These are phyloP conservation scores for Serrognathus titanus DNA, from an alignment of 2,888 invertebrate genomes.

Conservation along the genomic window DNA sequence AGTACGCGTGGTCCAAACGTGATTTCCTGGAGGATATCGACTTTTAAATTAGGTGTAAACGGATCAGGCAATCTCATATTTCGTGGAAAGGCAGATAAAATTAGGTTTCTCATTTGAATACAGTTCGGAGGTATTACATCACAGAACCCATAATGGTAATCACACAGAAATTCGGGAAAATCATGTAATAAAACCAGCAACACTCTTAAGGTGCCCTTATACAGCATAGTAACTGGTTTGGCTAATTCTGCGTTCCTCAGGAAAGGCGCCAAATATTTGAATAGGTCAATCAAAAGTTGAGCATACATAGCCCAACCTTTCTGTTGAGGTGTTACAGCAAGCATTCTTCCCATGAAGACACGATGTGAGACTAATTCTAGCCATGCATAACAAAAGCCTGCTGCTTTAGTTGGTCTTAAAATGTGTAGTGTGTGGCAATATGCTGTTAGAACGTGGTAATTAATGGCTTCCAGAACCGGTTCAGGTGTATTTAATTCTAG, in stretches of 20 bases:
- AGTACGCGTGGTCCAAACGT: slow-evolving; percentile 83
- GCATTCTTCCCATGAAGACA: slow-evolving; percentile 89
- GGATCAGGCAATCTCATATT: slow-evolving; percentile 99
- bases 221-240: slow-evolving; percentile 88
- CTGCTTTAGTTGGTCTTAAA: slow-evolving; percentile 86
- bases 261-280: slow-evolving; percentile 96
- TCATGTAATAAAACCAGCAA: slow-evolving; percentile 94
- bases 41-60: slow-evolving; percentile 93
- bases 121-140: slow-evolving; percentile 99
- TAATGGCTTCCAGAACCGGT: slow-evolving; percentile 89
- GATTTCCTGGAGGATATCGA: slow-evolving; percentile 84
- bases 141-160: slow-evolving; percentile 98
- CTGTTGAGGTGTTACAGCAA: slow-evolving; percentile 87
- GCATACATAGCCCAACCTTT: slow-evolving; percentile 98
- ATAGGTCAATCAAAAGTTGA: slow-evolving; percentile 90
- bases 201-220: slow-evolving; percentile 94
- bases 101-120: slow-evolving; percentile 97
- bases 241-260: slow-evolving; percentile 94
- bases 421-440: slow-evolving; percentile 96
- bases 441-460: slow-evolving; percentile 90
- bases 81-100: slow-evolving; percentile 95
- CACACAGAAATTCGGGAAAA: slow-evolving; percentile 98
- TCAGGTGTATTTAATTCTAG: slow-evolving; percentile 94
- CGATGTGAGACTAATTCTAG: slow-evolving; percentile 95
- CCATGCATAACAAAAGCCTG: slow-evolving; percentile 98